Evolutionary conservation across 2,113 vertebrate species (phyloP), one percentile per base, ranked within the genome.

Genomic region (Vulpes lagopus): DNA sequence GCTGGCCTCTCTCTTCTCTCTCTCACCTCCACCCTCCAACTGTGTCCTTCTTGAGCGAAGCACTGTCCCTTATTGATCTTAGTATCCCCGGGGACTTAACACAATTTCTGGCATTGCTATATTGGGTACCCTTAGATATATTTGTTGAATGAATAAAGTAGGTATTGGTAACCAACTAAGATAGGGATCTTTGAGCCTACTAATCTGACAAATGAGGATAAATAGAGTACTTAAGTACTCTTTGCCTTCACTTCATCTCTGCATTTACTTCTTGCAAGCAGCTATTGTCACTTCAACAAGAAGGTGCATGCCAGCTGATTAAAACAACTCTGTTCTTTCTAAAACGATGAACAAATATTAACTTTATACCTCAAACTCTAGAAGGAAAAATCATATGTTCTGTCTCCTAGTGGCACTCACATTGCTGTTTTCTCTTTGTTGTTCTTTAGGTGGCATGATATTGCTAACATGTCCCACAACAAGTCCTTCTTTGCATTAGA

Each of bases 401-500:
- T 19, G 0, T 35, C 32, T 85, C 14, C 73, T 11, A 0, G 9
- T 23, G 4, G n/a, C 43, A 38, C 51, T 97, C 93, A 82, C 19
- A 1, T 51, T 69, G 88, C 59, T 2, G 0, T 27, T 76, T 11
- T 69, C 23, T 3, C 0, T 32, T 57, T 95, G 15, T 12, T 96
- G 20, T 89, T 98, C 65, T 96, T 11, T 88, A 99, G 99, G 99
- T 99, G 99, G 99, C 99, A 99, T 93, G 99, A 99, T 97, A 99
- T 99, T 98, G 99, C 99, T 94, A 99, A 99, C 98, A 99, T 99
- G 99, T 99, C 99, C 98, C 99, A 99, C 98, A 99, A 99, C 98
- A 99, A 99, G 98, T 99, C 99, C 57, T 99, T 99, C 98, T 99
- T 99, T 2, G 99, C 99, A 0, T 98, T 99, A 98, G 99, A 99